phyloP scores from a whole-genome alignment of 2,797 vertebrate genomes.

The Glossophaga mutica region DNA sequence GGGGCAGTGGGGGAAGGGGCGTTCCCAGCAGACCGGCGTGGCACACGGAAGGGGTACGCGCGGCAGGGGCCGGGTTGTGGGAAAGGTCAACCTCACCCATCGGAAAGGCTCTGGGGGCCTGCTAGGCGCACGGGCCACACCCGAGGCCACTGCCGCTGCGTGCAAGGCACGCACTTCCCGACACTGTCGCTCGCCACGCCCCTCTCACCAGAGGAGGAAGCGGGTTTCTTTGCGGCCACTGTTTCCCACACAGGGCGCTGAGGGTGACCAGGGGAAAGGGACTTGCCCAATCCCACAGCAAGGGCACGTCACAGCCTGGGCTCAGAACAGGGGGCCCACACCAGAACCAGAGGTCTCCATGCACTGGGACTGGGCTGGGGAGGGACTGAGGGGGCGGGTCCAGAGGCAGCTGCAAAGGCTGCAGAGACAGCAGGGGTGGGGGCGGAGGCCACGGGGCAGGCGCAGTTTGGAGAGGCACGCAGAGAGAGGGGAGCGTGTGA shows the following conservation, averaged over 20 bases:
- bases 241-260: not conserved
- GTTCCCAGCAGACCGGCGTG: not conserved
- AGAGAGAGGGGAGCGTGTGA: fast-evolving
- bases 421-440: too few species aligned
- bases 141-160: too few species aligned
- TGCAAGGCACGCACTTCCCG: not conserved
- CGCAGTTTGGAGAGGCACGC: not conserved
- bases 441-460: not conserved
- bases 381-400: not conserved
- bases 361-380: not conserved
- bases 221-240: not conserved
- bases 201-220: not conserved
- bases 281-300: not conserved
- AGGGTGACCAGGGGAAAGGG: not conserved
- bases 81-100: not conserved
- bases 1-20: not conserved
- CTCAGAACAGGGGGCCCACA: not conserved
- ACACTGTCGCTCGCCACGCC: not conserved
- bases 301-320: not conserved
- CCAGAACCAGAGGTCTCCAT: not conserved
- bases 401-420: too few species aligned
- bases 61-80: not conserved
- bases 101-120: not conserved
- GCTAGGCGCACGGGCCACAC: not conserved
- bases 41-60: fast-evolving